Evolutionary conservation across 2,888 invertebrate species (phyloP), one percentile per base, ranked within the genome.

Genomic region (Hemaris fuciformis): DNA sequence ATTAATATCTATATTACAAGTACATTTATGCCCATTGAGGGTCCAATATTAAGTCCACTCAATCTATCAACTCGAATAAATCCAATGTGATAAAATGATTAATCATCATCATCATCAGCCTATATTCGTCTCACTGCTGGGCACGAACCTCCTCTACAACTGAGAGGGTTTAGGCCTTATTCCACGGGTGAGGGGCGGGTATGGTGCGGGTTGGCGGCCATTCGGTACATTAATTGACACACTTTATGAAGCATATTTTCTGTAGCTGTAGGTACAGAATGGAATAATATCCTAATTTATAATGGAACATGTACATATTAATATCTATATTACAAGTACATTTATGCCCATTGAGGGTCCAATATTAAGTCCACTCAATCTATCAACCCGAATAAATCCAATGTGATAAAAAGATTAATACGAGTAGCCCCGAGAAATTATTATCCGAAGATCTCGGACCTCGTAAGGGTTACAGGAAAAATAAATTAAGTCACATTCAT

Each of bases 401-500:
- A 45, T 46, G 34, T 61, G 61, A 46, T 31, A 57, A 57, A 22
- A 45, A 61, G 61, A 61, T 61, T 61, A 68, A 68, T 66, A 66
- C 65, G 65, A 45, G 62, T 65, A 60, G 59, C 57, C 65, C 18
- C 53, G 25, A 70, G 64, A 66, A 66, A 65, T 62, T 65, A 69
- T 70, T 65, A 67, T 60, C 62, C 62, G 43, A 60, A 61, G 34
- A 60, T 53, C 48, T 53, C 48, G 53, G 53, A 60, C 48, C 25
- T 53, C 22, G 45, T 22, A 60, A 20, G 60, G 60, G 38, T 60
- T 53, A 27, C 48, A 42, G 66, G 69, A 60, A 66, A 70, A 72
- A 66, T 72, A 74, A 76, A 77, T 77, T 74, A 77, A 74, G 66
- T 72, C 68, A 68, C 73, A 76, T 73, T 67, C 65, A 67, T 60